These are phyloP conservation scores for Lophura swinhoii DNA, from an alignment of 2,797 vertebrate genomes.

Conservation along the genomic window DNA sequence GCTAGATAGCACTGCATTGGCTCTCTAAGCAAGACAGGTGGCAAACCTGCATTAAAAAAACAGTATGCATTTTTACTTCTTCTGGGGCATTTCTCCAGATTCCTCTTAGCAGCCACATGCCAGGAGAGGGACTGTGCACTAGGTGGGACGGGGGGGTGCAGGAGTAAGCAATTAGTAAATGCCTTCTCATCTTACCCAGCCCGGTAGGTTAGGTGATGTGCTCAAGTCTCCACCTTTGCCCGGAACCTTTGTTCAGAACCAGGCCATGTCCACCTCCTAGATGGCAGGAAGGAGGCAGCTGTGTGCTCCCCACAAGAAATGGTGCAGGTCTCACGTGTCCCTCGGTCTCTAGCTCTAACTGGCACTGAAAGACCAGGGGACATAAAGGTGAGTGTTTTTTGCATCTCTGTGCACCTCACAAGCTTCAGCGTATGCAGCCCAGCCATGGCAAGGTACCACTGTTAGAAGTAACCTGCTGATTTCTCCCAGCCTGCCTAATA, in stretches of 20 bases:
- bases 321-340: not conserved
- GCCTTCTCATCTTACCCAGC: slow-evolving; percentile 2
- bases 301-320: fast-evolving
- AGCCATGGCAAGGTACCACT: fast-evolving
- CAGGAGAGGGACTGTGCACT: not conserved
- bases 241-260: not conserved
- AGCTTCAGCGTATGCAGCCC: fast-evolving
- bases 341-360: not conserved
- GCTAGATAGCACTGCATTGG: not conserved
- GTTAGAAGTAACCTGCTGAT: not conserved
- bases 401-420: not conserved
- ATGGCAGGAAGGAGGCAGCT: not conserved
- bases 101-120: not conserved
- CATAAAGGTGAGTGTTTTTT: not conserved
- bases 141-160: not conserved
- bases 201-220: not conserved
- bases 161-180: not conserved
- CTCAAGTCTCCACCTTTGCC: not conserved
- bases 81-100: not conserved
- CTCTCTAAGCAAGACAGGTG: not conserved
- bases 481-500: not conserved
- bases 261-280: not conserved
- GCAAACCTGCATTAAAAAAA: not conserved
- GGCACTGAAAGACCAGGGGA: not conserved
- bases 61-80: not conserved